phyloP scores from a whole-genome alignment of 2,113 vertebrate genomes.

The Apteryx owenii region DNA sequence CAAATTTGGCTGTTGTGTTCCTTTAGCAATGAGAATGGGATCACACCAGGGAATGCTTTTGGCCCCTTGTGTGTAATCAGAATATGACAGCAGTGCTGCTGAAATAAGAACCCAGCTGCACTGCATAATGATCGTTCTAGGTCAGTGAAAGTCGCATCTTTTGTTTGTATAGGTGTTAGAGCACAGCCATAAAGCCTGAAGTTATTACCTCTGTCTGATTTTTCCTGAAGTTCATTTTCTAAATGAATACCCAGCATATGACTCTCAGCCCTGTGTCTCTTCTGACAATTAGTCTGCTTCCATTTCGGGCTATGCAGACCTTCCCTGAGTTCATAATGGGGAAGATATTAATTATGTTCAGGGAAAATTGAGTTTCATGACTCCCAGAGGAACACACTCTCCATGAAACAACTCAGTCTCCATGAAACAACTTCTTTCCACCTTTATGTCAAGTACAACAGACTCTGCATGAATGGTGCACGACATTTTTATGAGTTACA shows the following conservation, averaged over 20 bases:
- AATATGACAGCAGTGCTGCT: neutral
- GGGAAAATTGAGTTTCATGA: slow-evolving; percentile 47
- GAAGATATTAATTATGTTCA: slow-evolving; percentile 50
- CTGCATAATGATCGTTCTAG: neutral
- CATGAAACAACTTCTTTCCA: slow-evolving; percentile 32
- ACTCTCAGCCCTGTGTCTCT: neutral
- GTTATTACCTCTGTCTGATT: neutral
- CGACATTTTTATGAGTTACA: slow-evolving; percentile 50
- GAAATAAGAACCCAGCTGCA: neutral
- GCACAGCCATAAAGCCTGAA: neutral
- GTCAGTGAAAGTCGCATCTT: neutral
- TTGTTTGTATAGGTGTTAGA: neutral
- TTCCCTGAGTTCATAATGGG: neutral
- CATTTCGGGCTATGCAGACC: neutral
- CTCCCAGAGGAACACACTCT: neutral
- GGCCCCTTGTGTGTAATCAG: neutral
- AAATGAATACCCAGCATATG: neutral
- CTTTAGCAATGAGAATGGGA: neutral
- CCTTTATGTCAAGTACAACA: slow-evolving; percentile 51
- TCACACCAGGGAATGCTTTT: neutral
- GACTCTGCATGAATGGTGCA: slow-evolving; percentile 42
- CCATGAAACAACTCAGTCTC: slow-evolving; percentile 12
- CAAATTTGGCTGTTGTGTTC: neutral
- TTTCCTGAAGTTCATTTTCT: slow-evolving; percentile 24
- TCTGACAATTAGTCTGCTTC: neutral